Base-by-base conservation (phyloP, 2,797 vertebrate species). In the Arremon aurantiirostris region DNA sequence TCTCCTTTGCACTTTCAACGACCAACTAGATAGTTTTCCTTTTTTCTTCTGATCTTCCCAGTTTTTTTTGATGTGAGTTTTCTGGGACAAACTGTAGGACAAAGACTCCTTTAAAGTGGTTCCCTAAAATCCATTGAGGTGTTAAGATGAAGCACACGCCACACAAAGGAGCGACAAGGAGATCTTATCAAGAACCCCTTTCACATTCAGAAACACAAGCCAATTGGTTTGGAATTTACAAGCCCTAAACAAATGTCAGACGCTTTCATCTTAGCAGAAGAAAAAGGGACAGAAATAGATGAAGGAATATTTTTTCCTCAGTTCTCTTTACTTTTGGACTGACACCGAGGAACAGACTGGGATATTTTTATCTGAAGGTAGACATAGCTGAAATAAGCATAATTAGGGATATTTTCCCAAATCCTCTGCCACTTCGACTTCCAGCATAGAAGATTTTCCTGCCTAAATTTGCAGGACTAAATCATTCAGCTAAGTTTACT, bases 21-120 rank as follows among this genome's bases (percentile, higher is more conserved):
- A 73, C 83, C 91, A 94, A 41, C 94, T 89, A 95, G 84, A 64
- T 95, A 87, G 89, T 76, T 73, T 76, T 90, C 91, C 86, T 87
- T 96, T 93, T 68, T 96, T 73, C 96, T 96, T 98, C 97, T 98
- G 98, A 98, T 98, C 97, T 98, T 94, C 79, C 82, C 70, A 81
- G 34, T 81, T 97, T 97, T 98, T 98, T 98, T 98, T 98, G 98
- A 98, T 98, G 98, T 98, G 97, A 98, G 94, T 92, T 97, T 98
- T 98, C 97, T 97, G 97, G 96, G 98, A 98, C 97, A 97, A 98
- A 98, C 97, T 98, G 98, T 96, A 97, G 97, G 96, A 97, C 98
- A 98, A 98, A 98, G 98, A 94, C 97, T 97, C 96, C 98, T 98
- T 98, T 98, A 98, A 97, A 98, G 97, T 97, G 92, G 97, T 97